Percentiles rank a stretch among this genome's conserved stretches.
Conservation (phyloP, 1,140 invertebrate genomes). For the Galleria mellonella region DNA sequence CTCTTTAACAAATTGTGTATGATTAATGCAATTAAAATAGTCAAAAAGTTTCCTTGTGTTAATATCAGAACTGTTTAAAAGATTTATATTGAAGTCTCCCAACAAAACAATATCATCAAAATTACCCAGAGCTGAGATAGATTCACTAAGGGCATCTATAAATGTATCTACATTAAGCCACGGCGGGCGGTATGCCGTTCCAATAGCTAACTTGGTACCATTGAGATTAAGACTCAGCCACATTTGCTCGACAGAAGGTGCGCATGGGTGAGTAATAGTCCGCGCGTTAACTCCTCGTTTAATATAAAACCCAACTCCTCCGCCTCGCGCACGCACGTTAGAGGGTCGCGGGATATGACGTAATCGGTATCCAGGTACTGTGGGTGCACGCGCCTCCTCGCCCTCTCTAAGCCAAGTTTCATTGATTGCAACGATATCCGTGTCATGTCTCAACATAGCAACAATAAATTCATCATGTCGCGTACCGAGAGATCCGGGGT, state of each 20-base stretch:
- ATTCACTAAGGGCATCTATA: not conserved
- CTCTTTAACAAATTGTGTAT: not conserved
- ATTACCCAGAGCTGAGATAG: not conserved
- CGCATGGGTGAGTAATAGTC: not conserved
- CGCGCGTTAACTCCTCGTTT: not conserved
- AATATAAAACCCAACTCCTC: not conserved
- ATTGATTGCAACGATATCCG: not conserved
- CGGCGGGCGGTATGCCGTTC: not conserved
- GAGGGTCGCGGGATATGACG: not conserved
- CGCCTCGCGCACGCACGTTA: not conserved
- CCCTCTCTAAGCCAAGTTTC: not conserved
- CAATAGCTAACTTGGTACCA: not conserved
- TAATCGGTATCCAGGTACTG: not conserved
- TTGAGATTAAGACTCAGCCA: not conserved
- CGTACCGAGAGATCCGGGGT: not conserved
- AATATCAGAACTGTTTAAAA: not conserved
- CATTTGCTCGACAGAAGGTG: not conserved
- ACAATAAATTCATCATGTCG: not conserved
- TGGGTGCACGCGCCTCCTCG: not conserved
- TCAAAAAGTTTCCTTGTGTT: not conserved
- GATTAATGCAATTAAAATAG: not conserved
- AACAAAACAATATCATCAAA: not conserved
- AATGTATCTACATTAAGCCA: not conserved
- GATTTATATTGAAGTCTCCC: not conserved
- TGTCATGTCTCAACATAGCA: not conserved